These are phyloP conservation scores for Toxotes jaculatrix DNA, from an alignment of 2,113 vertebrate genomes.

Conservation along the genomic window DNA sequence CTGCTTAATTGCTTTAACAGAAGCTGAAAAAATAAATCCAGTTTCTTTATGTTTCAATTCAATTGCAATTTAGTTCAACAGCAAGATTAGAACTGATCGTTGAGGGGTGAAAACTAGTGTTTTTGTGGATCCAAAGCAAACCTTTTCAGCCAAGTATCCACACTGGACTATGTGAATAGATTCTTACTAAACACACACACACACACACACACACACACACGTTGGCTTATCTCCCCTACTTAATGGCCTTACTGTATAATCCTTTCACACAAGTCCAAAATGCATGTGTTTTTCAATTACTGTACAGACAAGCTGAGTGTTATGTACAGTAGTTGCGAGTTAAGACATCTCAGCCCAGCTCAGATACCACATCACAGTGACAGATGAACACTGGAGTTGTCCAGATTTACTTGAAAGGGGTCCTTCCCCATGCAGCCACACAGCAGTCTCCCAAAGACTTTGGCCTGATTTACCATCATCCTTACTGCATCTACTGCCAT, in stretches of 20 bases:
- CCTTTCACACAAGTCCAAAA: neutral
- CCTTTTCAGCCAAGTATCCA: neutral
- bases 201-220: neutral
- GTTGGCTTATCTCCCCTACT: neutral
- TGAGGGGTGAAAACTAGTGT: neutral
- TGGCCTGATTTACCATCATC: slow-evolving; percentile 47
- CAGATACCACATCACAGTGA: neutral
- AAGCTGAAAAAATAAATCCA: no score
- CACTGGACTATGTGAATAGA: neutral
- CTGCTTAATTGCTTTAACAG: neutral
- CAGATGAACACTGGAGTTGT: neutral
- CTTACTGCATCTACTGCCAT: neutral
- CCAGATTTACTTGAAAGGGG: slow-evolving; percentile 9
- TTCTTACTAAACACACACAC: neutral
- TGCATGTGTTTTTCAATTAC: neutral
- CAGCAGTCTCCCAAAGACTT: neutral
- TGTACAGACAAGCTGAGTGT: neutral
- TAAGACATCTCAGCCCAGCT: neutral
- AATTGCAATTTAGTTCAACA: no score
- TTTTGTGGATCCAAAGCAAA: neutral
- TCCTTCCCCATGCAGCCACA: neutral
- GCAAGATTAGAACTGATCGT: no score
- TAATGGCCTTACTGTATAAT: neutral
- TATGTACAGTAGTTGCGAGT: neutral
- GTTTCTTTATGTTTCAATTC: no score